Base-by-base conservation (phyloP, 1,140 invertebrate genomes). In the Eubasilissa regina region DNA sequence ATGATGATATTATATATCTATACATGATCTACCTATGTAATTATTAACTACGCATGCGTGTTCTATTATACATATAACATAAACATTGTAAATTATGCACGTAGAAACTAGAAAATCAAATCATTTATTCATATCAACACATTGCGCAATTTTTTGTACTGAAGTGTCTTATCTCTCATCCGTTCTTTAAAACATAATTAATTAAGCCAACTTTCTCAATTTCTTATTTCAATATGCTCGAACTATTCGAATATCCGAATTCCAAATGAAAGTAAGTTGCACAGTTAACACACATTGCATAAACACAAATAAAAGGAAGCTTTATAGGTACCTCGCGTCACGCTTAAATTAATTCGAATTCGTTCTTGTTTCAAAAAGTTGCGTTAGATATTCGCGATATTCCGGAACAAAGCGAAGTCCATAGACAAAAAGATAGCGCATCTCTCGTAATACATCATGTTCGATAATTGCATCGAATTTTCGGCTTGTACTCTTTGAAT, bases 341-440 rank as follows among this genome's bases (percentile, higher is more conserved):
- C 11, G 51, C 25, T 35, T n/a, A 53, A 53, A n/a, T n/a, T 12
- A 53, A 53, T 53, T 53, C 53, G 10, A 56, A 56, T 56, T 19
- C 53, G 53, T 17, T 35, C 25, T 35, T 6, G 53, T 56, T 56
- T 19, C 53, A 56, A 15, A 1, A 1, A 62, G 19, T 62, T 11
- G 17, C 25, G 19, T n/a, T n/a, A 8, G 17, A 3, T 43, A 4
- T 66, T 66, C 19, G 62, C 19, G 44, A 66, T 66, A 45, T 66
- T 19, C 35, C 62, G 62, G 44, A 66, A 66, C 62, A 66, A 66
- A 66, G 62, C 62, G 19, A 47, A 66, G 62, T 53, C 48, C 48
- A 53, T n/a, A 72, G 68, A 72, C 68, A 72, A 72, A 48, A 72
- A 53, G 68, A 53, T 53, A 72, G 68, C 15, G 7, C 19, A 72